Percentiles rank a stretch among this genome's conserved stretches.
phyloP scores from a whole-genome alignment of 2,113 vertebrate genomes.

The Mastomys coucha region DNA sequence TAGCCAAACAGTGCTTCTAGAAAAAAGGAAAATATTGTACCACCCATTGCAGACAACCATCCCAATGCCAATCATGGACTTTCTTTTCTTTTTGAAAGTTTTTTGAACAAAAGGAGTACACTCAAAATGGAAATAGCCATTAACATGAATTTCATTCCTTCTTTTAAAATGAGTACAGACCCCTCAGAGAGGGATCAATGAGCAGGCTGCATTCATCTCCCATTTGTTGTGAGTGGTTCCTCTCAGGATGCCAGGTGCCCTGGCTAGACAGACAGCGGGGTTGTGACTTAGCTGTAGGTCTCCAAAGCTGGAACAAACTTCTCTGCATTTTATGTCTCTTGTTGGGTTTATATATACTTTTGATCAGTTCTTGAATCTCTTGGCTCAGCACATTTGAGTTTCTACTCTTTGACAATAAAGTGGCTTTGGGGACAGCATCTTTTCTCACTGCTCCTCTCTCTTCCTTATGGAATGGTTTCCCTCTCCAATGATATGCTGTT shows the following conservation, averaged over 20 bases:
- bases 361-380: background rate
- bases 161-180: background rate
- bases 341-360: background rate
- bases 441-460: background rate
- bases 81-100: background rate
- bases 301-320: background rate
- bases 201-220: background rate
- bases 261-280: background rate
- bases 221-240: background rate
- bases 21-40: background rate
- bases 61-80: background rate
- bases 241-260: background rate
- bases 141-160: background rate
- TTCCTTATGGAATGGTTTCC: background rate
- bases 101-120: background rate
- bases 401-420: background rate
- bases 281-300: background rate
- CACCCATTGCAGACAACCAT: background rate
- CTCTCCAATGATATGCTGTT: rapidly evolving
- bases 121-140: background rate
- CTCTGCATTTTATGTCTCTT: background rate
- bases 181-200: background rate
- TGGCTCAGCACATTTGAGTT: background rate
- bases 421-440: background rate
- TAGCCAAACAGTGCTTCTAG: constrained; percentile 1